Conservation (phyloP, 2,888 invertebrate genomes). For the Seladonia tumulorum region DNA sequence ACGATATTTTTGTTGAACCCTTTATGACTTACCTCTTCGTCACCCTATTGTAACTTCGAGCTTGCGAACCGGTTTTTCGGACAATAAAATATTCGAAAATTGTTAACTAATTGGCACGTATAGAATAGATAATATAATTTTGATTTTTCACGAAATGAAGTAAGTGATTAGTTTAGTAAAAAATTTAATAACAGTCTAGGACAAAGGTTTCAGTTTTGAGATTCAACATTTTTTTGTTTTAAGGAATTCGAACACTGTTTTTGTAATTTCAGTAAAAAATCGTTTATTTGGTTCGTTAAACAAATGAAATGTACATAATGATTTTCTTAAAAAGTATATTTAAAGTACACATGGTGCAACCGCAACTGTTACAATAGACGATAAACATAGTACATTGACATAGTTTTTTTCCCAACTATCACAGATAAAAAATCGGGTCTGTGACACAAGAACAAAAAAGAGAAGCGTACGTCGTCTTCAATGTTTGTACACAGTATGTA, state of each 20-base stretch:
- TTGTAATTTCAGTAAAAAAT: neutral
- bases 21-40: neutral
- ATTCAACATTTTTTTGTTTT: neutral
- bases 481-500: conserved; percentile 24
- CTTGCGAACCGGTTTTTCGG: neutral
- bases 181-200: no score
- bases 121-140: neutral
- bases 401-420: conserved; percentile 23
- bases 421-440: conserved; percentile 21
- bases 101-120: neutral
- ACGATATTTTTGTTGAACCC: neutral
- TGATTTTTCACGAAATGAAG: neutral
- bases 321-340: conserved; percentile 55
- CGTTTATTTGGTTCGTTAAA: conserved; percentile 5
- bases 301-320: conserved; percentile 6
- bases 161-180: neutral
- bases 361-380: conserved; percentile 29
- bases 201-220: neutral
- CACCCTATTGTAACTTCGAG: neutral
- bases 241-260: no score
- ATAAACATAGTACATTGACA: conserved; percentile 31
- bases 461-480: conserved; percentile 8
- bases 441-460: conserved; percentile 20
- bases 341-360: conserved; percentile 37
- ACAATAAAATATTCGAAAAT: neutral